Conservation (phyloP, 2,888 invertebrate genomes). For the Pilophorus perplexus region DNA sequence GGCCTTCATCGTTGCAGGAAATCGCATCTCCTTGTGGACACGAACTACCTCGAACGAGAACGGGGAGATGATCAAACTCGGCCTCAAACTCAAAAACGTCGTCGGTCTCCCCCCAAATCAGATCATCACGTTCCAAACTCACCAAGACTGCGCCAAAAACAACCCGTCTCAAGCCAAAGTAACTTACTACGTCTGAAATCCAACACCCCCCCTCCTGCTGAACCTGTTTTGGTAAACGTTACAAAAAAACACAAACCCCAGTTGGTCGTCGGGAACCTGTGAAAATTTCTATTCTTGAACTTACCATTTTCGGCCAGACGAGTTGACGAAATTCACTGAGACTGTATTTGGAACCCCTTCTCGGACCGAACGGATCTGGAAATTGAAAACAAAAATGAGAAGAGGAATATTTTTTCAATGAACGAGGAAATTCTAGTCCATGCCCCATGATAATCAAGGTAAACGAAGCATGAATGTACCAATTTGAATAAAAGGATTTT, state of each 20-base stretch:
- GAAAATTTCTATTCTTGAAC: not conserved
- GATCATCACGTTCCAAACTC: slow-evolving; percentile 24
- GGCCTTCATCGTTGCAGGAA: too few relatives aligned
- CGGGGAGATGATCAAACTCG: slow-evolving; percentile 73
- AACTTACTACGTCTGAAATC: slow-evolving; percentile 24
- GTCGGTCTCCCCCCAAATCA: too few relatives aligned
- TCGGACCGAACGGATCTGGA: too few relatives aligned
- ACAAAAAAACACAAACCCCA: not conserved
- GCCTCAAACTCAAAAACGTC: slow-evolving; percentile 82
- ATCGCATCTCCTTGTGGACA: slow-evolving; percentile 94
- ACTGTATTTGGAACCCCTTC: too few relatives aligned
- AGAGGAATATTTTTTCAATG: not conserved
- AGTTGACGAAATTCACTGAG: slow-evolving; percentile 19
- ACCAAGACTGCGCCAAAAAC: slow-evolving; percentile 29
- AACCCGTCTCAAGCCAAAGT: slow-evolving; percentile 31
- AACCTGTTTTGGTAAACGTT: too few relatives aligned
- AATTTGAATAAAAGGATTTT: slow-evolving; percentile 18
- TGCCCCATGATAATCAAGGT: slow-evolving; percentile 16
- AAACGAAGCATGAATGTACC: slow-evolving; percentile 22
- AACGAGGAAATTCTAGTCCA: not conserved
- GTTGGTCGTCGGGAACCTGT: not conserved
- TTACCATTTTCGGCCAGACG: slow-evolving; percentile 16
- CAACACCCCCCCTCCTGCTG: too few relatives aligned
- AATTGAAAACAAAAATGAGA: too few relatives aligned
- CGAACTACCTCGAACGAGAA: slow-evolving; percentile 74